These are phyloP conservation scores for Butastur rufipennis DNA, from an alignment of 2,113 vertebrate genomes.

Conservation along the genomic window DNA sequence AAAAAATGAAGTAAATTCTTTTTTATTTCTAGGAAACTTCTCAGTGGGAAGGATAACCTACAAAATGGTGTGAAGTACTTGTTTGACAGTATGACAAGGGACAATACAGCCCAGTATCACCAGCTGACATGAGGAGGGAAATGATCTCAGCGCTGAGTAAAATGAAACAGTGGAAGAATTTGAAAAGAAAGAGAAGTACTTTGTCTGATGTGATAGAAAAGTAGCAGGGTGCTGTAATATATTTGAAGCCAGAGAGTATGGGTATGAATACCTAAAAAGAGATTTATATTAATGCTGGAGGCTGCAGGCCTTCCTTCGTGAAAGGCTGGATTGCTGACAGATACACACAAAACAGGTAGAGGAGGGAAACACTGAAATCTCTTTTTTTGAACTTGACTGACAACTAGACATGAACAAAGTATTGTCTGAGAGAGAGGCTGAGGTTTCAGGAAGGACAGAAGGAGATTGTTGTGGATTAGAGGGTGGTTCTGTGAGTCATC, in stretches of 20 bases:
- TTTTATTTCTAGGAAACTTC: background rate
- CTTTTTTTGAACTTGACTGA: constrained; percentile 33
- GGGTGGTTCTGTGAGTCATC: constrained; percentile 47
- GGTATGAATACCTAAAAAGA: background rate
- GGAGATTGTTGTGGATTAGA: constrained; percentile 59
- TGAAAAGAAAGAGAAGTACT: background rate
- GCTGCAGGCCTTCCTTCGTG: background rate
- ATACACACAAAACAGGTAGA: background rate
- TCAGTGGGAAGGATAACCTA: background rate
- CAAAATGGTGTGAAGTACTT: background rate
- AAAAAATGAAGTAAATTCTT: background rate
- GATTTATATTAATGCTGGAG: background rate
- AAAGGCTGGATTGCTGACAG: background rate
- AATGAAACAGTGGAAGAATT: background rate
- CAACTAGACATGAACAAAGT: constrained; percentile 32
- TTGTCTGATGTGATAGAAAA: background rate
- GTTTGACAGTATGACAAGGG: background rate
- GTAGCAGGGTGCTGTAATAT: background rate
- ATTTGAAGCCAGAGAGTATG: background rate
- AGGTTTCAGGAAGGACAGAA: constrained; percentile 51
- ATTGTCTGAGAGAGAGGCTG: constrained; percentile 53
- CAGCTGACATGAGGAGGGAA: background rate
- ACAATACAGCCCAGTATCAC: background rate
- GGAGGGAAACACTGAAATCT: constrained; percentile 7
- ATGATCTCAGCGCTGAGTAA: background rate